Conservation (phyloP, 2,888 invertebrate species). For the Microplitis manilae region DNA sequence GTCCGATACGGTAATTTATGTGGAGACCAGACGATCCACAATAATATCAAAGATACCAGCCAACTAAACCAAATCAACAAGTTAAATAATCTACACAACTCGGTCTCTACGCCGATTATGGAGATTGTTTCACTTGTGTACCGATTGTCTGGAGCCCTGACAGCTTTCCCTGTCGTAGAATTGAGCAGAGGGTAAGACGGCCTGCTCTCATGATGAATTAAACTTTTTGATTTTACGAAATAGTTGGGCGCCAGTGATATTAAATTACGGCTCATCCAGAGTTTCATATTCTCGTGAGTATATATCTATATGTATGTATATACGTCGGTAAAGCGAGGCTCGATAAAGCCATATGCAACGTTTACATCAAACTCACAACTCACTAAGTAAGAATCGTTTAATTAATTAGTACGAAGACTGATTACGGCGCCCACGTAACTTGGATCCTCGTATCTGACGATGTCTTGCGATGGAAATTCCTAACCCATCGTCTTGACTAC, state of each 20-base stretch:
- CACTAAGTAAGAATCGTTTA: conserved; percentile 54
- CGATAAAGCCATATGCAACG: conserved; percentile 19
- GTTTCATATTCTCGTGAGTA: not conserved
- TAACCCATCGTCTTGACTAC: not conserved
- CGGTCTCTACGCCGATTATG: too few species aligned
- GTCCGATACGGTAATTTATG: conserved; percentile 71
- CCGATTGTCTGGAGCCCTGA: too few species aligned
- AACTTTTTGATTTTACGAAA: too few species aligned
- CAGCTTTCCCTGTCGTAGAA: too few species aligned
- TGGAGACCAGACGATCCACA: conserved; percentile 27
- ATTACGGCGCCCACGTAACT: conserved; percentile 53
- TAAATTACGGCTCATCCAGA: not conserved
- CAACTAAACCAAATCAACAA: too few species aligned
- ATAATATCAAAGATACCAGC: too few species aligned
- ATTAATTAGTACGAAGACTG: conserved; percentile 62
- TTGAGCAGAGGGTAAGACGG: too few species aligned
- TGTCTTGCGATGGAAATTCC: conserved; percentile 13
- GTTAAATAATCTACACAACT: too few species aligned
- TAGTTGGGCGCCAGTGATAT: too few species aligned
- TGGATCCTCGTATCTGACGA: conserved; percentile 8
- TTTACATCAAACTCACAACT: conserved; percentile 20
- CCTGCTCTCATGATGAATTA: too few species aligned
- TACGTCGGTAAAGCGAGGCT: not conserved
- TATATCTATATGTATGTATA: too few species aligned
- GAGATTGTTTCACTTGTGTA: too few species aligned